Base-by-base conservation (phyloP, 2,888 invertebrate genomes). In the Calameuta idolon region DNA sequence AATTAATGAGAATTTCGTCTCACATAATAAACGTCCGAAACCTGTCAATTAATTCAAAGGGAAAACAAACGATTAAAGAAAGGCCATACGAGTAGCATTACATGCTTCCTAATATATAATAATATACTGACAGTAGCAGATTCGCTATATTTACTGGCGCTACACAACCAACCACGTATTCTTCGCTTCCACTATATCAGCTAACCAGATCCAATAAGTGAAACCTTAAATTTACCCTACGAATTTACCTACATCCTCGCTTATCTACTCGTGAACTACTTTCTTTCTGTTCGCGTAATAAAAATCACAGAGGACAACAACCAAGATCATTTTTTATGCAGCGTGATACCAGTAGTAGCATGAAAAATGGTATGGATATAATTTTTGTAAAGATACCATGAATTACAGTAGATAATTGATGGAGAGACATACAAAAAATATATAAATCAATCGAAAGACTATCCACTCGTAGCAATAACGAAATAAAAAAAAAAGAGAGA, bases 141-240 rank as follows among this genome's bases (percentile, higher is more conserved):
- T 9, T 55, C 23, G 9, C 55, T 23, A 55, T 55, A 23, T 23
- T 23, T 55, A 55, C 55, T 55, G 23, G 55, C 55, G 23, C 55
- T 55, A 15, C 55, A 55, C 55, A 23, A 2, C 2, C 55, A 55
- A 55, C 55, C 23, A 55, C 23, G 23, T 55, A 55, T 55, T 9
- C 55, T 55, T 55, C 9, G 23, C 23, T 55, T 55, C 55, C 55
- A 55, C 73, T 35, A 74, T 75, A 77, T 81, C 77, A 75, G 73
- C 55, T 74, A 75, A 81, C 34, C 37, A 80, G 83, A 85, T 89
- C 85, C 86, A 87, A 87, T 88, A 88, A 88, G 84, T 85, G 85
- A 89, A 89, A 87, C 86, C 87, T 86, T 87, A 88, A 89, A 87
- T 85, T 87, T 76, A 83, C 81, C 83, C 73, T 80, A 68, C 75